phyloP scores from a whole-genome alignment of 2,113 vertebrate genomes.

The Octodon degus region DNA sequence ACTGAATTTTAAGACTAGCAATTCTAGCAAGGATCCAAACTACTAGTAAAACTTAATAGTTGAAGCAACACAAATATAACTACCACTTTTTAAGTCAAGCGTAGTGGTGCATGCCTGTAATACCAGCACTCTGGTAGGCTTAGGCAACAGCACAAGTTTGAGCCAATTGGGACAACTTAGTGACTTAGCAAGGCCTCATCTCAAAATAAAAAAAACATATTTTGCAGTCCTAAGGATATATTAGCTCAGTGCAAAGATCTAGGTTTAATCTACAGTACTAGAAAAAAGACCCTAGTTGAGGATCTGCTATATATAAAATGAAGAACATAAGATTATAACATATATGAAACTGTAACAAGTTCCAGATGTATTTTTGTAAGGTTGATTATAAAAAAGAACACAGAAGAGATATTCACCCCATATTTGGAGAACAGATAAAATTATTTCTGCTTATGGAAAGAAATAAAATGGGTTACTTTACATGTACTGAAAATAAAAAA shows the following conservation, averaged over 20 bases:
- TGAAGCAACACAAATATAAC: slow-evolving; percentile 39
- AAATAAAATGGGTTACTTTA: slow-evolving; percentile 45
- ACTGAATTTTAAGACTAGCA: neutral
- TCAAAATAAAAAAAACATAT: neutral
- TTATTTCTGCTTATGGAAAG: slow-evolving; percentile 33
- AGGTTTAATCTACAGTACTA: neutral
- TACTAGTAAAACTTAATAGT: slow-evolving; percentile 18
- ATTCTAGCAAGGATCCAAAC: slow-evolving; percentile 7
- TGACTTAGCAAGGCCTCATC: neutral
- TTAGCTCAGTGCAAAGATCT: neutral
- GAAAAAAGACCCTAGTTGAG: neutral
- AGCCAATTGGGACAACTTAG: neutral
- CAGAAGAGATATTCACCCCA: slow-evolving; percentile 42
- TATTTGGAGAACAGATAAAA: slow-evolving; percentile 12
- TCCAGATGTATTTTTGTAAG: slow-evolving; percentile 2
- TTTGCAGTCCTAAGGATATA: neutral
- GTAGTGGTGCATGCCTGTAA: neutral
- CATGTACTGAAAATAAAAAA: slow-evolving; percentile 38
- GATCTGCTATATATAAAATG: slow-evolving; percentile 17
- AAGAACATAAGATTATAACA: slow-evolving; percentile 21
- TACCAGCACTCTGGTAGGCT: neutral
- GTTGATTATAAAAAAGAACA: slow-evolving; percentile 45
- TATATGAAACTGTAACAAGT: neutral
- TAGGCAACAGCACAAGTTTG: neutral
- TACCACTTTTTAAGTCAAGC: neutral